Evolutionary conservation across 2,888 invertebrate genomes (phyloP), one percentile per base, ranked within the genome.

Genomic region (Brassicogethes aeneus): DNA sequence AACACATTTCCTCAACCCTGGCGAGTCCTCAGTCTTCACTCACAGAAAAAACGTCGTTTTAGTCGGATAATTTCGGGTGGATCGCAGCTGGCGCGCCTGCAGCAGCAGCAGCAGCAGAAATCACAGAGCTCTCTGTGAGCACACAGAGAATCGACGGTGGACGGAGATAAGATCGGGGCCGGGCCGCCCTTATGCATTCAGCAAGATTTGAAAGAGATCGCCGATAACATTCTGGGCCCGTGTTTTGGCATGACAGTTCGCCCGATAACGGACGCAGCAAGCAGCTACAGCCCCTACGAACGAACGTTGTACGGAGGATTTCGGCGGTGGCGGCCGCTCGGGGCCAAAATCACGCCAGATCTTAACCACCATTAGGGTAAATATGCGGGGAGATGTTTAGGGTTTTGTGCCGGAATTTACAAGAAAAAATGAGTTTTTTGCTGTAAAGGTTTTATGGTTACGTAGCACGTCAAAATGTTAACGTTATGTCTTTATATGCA

Each of bases 161-260:
- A 32, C 8, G 13, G 32, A 5, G 7, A 3, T 13, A 5, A 32
- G 64, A 65, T 65, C 65, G 62, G 58, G 65, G 66, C 66, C 56
- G 61, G 60, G 61, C 65, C 65, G 66, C 69, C 68, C 67, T 68
- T 68, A 68, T 68, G 66, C 66, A 69, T 69, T 69, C 67, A 69
- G 64, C 66, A 63, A 66, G 67, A 69, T 68, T 68, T 69, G 68
- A 69, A 69, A 69, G 69, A 69, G 69, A 69, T 69, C 62, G 52
- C 52, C 58, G 69, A 69, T 69, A 69, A 68, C 69, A 68, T 69
- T 69, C 65, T 66, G 59, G 63, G 65, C 64, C 66, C 68, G 68
- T 68, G 69, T 69, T 69, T 69, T 68, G 68, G 67, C 68, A 68
- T 68, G 67, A 68, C 68, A 68, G 68, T 68, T 62, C 64, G 64